Conservation (phyloP, 2,797 vertebrate species). For the Thamnophis elegans region DNA sequence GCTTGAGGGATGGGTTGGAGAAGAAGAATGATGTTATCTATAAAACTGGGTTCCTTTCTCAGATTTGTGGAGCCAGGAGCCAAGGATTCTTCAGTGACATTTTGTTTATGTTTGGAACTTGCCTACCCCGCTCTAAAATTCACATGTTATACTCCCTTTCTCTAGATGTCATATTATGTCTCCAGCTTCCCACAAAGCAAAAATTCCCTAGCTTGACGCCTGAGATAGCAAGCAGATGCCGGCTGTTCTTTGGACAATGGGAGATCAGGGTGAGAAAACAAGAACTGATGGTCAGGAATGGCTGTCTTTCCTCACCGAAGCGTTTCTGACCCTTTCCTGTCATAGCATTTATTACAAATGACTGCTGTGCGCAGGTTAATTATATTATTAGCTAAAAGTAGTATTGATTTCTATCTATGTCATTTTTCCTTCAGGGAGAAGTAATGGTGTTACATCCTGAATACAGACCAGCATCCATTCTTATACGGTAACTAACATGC, state of each 20-base stretch:
- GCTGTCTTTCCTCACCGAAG: not conserved
- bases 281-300: not conserved
- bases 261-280: not conserved
- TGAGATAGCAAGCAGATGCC: not conserved
- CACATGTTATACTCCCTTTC: not conserved
- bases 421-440: constrained; percentile 57
- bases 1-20: not conserved
- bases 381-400: constrained; percentile 30
- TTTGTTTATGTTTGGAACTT: not conserved
- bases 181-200: not conserved
- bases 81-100: not conserved
- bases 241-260: not conserved
- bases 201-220: not conserved
- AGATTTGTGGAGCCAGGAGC: not conserved
- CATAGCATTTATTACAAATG: not conserved
- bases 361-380: constrained; percentile 11
- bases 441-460: not conserved
- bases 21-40: not conserved
- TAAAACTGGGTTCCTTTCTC: not conserved
- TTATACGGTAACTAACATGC: not conserved
- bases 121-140: not conserved
- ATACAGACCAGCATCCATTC: not conserved
- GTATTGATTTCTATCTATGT: constrained; percentile 64
- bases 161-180: not conserved
- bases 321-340: not conserved